phyloP scores from a whole-genome alignment of 2,888 invertebrate species.

The Latrodectus hesperus region DNA sequence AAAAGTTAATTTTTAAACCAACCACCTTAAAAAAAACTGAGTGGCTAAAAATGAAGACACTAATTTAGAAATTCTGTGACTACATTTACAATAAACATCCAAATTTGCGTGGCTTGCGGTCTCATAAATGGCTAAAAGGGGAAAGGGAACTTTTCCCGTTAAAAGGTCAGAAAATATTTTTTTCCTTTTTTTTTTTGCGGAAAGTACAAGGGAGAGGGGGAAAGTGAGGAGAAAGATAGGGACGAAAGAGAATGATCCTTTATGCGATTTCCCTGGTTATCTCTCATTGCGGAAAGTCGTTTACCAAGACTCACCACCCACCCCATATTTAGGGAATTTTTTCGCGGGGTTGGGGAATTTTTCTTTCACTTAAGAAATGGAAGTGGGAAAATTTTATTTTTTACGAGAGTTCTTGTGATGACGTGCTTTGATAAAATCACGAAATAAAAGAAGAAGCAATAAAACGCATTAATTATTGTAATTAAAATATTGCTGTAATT shows the following conservation, averaged over 20 bases:
- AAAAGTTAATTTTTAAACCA: too few relatives aligned
- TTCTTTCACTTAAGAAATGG: conserved; percentile 12
- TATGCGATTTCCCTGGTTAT: conserved; percentile 47
- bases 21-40: too few relatives aligned
- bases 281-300: conserved; percentile 18
- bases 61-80: too few relatives aligned
- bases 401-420: not conserved
- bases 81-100: too few relatives aligned
- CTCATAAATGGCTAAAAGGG: not conserved
- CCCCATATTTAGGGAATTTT: conserved; percentile 3
- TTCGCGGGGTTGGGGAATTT: conserved; percentile 3
- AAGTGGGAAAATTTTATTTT: not conserved
- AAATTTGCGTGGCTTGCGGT: too few relatives aligned
- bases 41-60: too few relatives aligned
- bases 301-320: conserved; percentile 17
- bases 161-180: not conserved
- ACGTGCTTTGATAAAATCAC: not conserved
- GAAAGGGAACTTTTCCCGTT: not conserved
- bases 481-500: too few relatives aligned
- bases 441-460: too few relatives aligned
- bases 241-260: conserved; percentile 42
- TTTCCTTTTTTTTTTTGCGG: not conserved
- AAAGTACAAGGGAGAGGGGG: not conserved
- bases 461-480: too few relatives aligned
- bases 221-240: not conserved